Percentiles rank a stretch among this genome's conserved stretches.
phyloP scores from a whole-genome alignment of 2,797 vertebrate species.

The Pitangus sulphuratus region DNA sequence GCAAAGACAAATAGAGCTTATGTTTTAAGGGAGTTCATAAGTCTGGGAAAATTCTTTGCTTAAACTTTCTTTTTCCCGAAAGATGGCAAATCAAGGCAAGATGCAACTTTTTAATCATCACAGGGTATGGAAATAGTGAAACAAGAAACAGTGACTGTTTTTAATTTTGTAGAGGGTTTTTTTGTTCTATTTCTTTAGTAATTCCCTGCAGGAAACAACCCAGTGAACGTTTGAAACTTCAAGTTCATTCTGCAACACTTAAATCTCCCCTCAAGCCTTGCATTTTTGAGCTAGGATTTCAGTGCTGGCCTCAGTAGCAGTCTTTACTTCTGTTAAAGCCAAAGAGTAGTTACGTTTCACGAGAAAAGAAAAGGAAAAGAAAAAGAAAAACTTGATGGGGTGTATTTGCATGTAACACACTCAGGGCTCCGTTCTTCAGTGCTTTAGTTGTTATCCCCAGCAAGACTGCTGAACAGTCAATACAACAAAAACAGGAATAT shows the following conservation, averaged over 20 bases:
- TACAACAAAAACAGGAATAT: neutral
- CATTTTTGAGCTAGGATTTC: constrained; percentile 13
- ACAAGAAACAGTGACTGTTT: neutral
- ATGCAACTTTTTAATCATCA: neutral
- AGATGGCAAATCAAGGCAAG: neutral
- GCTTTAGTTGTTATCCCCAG: neutral
- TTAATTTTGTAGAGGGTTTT: neutral
- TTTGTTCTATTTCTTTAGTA: neutral
- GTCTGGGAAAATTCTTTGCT: neutral
- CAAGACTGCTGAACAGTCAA: neutral
- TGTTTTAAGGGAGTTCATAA: neutral
- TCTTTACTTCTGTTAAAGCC: neutral
- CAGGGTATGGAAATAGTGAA: neutral
- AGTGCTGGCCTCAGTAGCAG: neutral
- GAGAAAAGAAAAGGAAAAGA: neutral
- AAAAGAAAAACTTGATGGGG: neutral
- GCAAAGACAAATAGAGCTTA: neutral
- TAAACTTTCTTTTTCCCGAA: neutral
- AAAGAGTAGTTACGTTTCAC: neutral
- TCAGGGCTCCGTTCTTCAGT: neutral
- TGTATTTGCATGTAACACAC: neutral
- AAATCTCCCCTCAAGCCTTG: neutral
- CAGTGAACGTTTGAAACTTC: neutral
- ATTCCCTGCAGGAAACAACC: neutral
- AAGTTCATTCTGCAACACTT: neutral